A percentile compares a stretch with the other conserved stretches of the same genome.
Conservation (phyloP, 2,113 vertebrate species). For the Siniperca knerii region DNA sequence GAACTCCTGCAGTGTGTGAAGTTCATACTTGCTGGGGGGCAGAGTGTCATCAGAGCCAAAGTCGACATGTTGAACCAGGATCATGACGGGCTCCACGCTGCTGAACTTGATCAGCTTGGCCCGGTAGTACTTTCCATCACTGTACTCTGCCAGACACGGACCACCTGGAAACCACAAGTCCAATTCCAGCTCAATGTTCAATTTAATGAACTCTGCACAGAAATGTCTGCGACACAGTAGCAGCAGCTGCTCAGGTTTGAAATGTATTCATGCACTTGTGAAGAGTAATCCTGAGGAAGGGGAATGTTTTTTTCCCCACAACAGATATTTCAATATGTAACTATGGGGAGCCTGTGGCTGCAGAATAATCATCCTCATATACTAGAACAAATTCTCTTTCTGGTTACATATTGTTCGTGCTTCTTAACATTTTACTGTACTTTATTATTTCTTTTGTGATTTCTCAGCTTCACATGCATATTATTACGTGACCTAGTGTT, state of each 20-base stretch:
- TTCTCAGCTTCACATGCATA: no score
- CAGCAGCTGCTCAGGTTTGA: no score
- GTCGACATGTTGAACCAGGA: conserved; percentile 93
- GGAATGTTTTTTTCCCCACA: no score
- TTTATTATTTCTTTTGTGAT: background rate
- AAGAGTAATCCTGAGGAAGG: no score
- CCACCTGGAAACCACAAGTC: conserved; percentile 78
- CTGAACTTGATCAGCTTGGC: conserved; percentile 87
- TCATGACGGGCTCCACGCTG: conserved; percentile 81
- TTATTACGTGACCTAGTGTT: background rate
- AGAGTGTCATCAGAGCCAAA: conserved; percentile 90
- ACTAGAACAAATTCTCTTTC: no score
- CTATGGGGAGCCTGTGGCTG: no score
- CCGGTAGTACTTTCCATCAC: conserved; percentile 90
- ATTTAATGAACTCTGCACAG: background rate
- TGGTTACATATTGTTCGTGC: no score
- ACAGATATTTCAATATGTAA: background rate
- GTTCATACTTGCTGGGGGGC: conserved; percentile 85
- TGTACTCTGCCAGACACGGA: conserved; percentile 93
- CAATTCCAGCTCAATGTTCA: background rate
- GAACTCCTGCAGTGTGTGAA: background rate
- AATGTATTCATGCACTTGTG: no score
- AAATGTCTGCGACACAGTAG: background rate
- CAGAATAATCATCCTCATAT: no score
- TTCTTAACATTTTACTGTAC: no score